Percentiles rank a stretch among this genome's conserved stretches.
Evolutionary conservation across 2,888 invertebrate genomes (phyloP).

Genomic region (Liodrosophila aerea): DNA sequence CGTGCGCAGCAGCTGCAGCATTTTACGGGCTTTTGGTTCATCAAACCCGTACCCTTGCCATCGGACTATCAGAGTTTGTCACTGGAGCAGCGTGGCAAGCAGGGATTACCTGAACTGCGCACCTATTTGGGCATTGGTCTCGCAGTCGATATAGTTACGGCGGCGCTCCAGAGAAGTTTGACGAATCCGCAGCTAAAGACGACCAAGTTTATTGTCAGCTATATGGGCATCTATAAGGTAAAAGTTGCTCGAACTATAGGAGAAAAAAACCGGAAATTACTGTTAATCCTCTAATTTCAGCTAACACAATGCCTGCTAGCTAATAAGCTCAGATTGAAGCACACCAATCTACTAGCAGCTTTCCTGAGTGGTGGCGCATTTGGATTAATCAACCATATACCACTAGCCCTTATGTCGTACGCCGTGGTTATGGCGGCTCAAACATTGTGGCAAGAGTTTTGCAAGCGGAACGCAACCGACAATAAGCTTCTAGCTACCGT

Average conservation of each 20-base stretch:
- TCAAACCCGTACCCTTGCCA: slow-evolving; percentile 36
- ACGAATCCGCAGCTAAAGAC: slow-evolving; percentile 35
- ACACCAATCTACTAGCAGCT: slow-evolving; percentile 36
- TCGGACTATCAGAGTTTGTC: slow-evolving; percentile 28
- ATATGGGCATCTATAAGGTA: slow-evolving; percentile 55
- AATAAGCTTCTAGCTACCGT: slow-evolving; percentile 16
- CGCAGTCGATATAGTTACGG: slow-evolving; percentile 45
- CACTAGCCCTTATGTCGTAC: slow-evolving; percentile 44
- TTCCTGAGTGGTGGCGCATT: slow-evolving; percentile 56
- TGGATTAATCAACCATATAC: slow-evolving; percentile 24
- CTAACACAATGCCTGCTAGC: slow-evolving; percentile 37
- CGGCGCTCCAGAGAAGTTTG: slow-evolving; percentile 2
- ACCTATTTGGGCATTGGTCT: slow-evolving; percentile 52
- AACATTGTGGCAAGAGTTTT: slow-evolving; percentile 51
- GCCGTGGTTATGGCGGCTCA: slow-evolving; percentile 51
- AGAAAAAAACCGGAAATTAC: too few relatives aligned
- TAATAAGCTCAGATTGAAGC: slow-evolving; percentile 3
- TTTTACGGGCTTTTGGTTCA: slow-evolving; percentile 62
- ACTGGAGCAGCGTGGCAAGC: slow-evolving; percentile 8
- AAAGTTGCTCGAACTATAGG: too few relatives aligned
- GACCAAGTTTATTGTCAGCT: slow-evolving; percentile 45
- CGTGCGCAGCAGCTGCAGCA: slow-evolving; percentile 28
- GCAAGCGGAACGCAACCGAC: slow-evolving; percentile 4
- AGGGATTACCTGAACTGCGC: slow-evolving; percentile 34
- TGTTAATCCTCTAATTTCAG: slow-evolving; percentile 12